These are phyloP conservation scores for Andrena fulva DNA, from an alignment of 2,888 invertebrate genomes.

Conservation along the genomic window DNA sequence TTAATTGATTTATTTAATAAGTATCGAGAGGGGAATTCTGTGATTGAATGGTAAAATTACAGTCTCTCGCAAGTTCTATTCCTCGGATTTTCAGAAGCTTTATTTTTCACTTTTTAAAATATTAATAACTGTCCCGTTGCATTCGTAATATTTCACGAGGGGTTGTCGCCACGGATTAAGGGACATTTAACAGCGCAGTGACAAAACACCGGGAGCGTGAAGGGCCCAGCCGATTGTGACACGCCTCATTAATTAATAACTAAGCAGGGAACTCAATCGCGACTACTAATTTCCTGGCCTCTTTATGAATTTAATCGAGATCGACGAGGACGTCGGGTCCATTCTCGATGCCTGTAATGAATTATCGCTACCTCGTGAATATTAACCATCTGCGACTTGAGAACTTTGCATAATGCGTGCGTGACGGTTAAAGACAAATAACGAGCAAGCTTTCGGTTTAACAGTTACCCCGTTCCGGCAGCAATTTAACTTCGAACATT, in stretches of 20 bases:
- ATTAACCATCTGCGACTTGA: conserved; percentile 23
- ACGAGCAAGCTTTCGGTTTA: background rate
- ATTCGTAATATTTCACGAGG: background rate
- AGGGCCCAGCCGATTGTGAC: background rate
- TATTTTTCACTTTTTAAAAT: too few species aligned
- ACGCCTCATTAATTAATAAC: conserved; percentile 33
- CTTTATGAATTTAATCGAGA: conserved; percentile 46
- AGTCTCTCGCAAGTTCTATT: too few species aligned
- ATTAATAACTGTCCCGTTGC: background rate
- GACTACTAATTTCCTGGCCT: conserved; percentile 39
- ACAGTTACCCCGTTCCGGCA: background rate
- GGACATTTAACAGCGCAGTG: background rate
- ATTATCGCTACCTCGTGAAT: conserved; percentile 39
- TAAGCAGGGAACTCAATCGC: conserved; percentile 19
- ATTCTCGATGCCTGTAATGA: conserved; percentile 35
- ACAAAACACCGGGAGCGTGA: conserved; percentile 9
- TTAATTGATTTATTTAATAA: too few species aligned
- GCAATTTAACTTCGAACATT: background rate
- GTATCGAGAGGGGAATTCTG: too few species aligned
- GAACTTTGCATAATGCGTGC: conserved; percentile 22
- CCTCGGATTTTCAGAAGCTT: too few species aligned
- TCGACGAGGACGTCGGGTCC: conserved; percentile 35
- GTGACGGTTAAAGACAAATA: background rate
- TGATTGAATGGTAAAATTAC: too few species aligned
- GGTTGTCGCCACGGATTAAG: background rate